A percentile compares a stretch with the other conserved stretches of the same genome.
Conservation (phyloP, 2,888 invertebrate genomes). For the Orthonychiurus folsomi region DNA sequence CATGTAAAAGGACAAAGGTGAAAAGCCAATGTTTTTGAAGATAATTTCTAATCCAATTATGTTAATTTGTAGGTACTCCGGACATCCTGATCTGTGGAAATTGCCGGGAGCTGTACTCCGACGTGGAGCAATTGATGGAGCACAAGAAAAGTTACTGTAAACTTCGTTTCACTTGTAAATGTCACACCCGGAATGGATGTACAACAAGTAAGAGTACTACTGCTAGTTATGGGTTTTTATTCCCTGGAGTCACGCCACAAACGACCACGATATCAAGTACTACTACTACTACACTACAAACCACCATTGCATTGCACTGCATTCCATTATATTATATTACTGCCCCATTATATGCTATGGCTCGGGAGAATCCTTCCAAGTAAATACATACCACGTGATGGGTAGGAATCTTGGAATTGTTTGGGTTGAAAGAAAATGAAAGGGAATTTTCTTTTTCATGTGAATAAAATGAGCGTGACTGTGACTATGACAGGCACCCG, state of each 20-base stretch:
- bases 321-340: too few relatives aligned
- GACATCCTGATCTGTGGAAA: conserved; percentile 69
- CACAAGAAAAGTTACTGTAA: conserved; percentile 65
- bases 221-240: background rate
- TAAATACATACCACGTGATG: too few relatives aligned
- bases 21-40: background rate
- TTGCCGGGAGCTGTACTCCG: conserved; percentile 63
- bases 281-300: too few relatives aligned
- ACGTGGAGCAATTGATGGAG: conserved; percentile 59
- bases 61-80: conserved; percentile 53
- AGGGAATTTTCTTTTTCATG: too few relatives aligned
- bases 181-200: conserved; percentile 52
- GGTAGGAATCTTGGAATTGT: too few relatives aligned
- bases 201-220: conserved; percentile 47
- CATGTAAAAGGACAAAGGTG: background rate
- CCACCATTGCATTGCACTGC: too few relatives aligned
- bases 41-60: conserved; percentile 9
- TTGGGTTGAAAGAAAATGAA: too few relatives aligned
- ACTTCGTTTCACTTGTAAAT: conserved; percentile 61
- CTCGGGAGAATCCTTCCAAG: too few relatives aligned
- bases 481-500: too few relatives aligned
- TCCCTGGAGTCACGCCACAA: background rate
- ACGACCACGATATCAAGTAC: too few relatives aligned
- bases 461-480: too few relatives aligned
- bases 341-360: too few relatives aligned